These are phyloP conservation scores for Trematocara macrostoma DNA, from an alignment of 2,113 vertebrate species.

Conservation along the genomic window DNA sequence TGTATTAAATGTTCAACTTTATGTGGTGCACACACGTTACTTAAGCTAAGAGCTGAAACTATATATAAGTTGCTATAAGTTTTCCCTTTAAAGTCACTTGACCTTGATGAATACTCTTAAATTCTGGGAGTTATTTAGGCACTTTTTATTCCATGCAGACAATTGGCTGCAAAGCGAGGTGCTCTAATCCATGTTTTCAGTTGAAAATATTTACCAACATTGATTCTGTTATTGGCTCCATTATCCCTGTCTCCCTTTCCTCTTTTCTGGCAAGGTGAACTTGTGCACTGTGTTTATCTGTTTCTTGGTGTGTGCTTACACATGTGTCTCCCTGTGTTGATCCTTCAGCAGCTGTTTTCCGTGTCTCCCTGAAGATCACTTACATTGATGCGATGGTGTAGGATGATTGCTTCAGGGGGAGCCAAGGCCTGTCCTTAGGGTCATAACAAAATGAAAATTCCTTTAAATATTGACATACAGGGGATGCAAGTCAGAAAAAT, in stretches of 20 bases:
- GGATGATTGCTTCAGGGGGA: not conserved
- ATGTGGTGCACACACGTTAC: not conserved
- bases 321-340: not conserved
- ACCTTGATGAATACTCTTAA: not conserved
- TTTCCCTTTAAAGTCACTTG: not conserved
- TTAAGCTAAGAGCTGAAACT: not conserved
- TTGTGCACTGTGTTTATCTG: not conserved
- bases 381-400: not conserved
- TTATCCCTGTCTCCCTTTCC: not conserved
- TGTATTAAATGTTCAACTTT: not conserved
- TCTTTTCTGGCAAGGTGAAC: not conserved
- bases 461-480: not conserved
- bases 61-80: not conserved
- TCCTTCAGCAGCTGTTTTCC: not conserved
- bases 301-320: not conserved
- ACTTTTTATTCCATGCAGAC: not conserved
- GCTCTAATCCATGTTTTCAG: not conserved
- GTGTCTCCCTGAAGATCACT: not conserved
- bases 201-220: conserved; percentile 2
- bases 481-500: not conserved
- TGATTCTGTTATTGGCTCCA: not conserved
- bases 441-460: conserved; percentile 15
- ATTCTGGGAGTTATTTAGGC: not conserved
- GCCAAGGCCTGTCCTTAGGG: conserved; percentile 19
- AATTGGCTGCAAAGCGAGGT: not conserved